A percentile compares a stretch with the other conserved stretches of the same genome.
Conservation (phyloP, 1,140 invertebrate genomes). For the Eupristina koningsbergeri region DNA sequence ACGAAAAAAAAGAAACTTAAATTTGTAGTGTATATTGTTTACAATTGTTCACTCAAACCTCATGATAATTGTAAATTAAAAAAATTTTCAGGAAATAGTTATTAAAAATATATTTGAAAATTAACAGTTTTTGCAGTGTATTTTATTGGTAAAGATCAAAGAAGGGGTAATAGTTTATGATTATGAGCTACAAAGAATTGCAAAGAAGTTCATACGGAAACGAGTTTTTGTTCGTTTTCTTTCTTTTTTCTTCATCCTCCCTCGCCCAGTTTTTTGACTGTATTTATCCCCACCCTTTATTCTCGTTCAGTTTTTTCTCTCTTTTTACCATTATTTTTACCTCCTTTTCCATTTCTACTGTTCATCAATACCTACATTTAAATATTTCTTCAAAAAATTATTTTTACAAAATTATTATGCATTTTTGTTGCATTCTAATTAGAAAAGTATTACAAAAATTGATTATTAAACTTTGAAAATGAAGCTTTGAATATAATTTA, state of each 20-base stretch:
- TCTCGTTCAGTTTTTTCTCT: constrained; percentile 6
- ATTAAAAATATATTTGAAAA: constrained; percentile 33
- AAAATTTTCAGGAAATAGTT: constrained; percentile 1
- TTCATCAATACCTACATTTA: too few species aligned
- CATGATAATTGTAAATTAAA: not conserved
- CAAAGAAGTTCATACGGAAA: constrained; percentile 53
- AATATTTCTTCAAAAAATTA: too few species aligned
- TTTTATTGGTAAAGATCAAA: constrained; percentile 37
- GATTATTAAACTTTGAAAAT: too few species aligned
- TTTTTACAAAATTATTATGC: too few species aligned
- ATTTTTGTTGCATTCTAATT: too few species aligned
- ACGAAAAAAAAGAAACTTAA: too few species aligned
- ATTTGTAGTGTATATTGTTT: not conserved
- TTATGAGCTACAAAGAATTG: not conserved
- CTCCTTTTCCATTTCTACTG: not conserved
- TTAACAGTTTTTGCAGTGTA: constrained; percentile 24
- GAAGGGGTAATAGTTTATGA: constrained; percentile 35
- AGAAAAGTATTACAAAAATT: too few species aligned
- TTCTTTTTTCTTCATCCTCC: constrained; percentile 58
- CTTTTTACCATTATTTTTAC: not conserved
- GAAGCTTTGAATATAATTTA: too few species aligned
- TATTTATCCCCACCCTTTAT: constrained; percentile 28
- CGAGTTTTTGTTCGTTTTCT: constrained; percentile 64
- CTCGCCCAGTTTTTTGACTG: constrained; percentile 28
- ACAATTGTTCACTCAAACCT: too few species aligned